Base-by-base conservation (phyloP, 2,888 invertebrate genomes). In the Cacoxenus indagator region DNA sequence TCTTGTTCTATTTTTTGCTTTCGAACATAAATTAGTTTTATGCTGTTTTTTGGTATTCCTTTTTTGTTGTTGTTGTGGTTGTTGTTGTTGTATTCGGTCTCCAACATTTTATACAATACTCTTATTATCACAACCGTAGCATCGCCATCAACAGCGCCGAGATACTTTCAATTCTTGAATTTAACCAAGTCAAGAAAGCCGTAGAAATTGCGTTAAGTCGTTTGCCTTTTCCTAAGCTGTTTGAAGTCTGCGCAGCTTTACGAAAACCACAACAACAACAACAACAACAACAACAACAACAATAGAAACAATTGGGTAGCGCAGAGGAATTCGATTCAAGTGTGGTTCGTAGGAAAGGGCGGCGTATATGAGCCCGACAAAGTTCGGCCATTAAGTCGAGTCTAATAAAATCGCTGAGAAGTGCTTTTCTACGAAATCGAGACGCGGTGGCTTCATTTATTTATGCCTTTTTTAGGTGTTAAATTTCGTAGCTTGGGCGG, bases 11-110 rank as follows among this genome's bases (percentile, higher is more conserved):
- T 77, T 65, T 65, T 55, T 51, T 19, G 64, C 29, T 22, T 51
- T 45, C 66, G 45, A 27, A 70, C 73, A 74, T 82, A 82, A 83
- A 83, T 80, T 83, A 74, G 75, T 75, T 80, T 77, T 76, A 70
- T 67, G 76, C 59, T 73, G 70, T 64, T 67, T 69, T 67, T 71
- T 69, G 2, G 37, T 17, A n/a, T n/a, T n/a, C n/a, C n/a, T n/a
- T n/a, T n/a, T n/a, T n/a, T n/a, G n/a, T n/a, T n/a, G n/a, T n/a
- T n/a, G n/a, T n/a, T n/a, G n/a, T n/a, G n/a, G n/a, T n/a, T n/a
- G n/a, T n/a, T n/a, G n/a, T n/a, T n/a, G n/a, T 57, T 57, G 24
- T 22, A 24, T 17, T 54, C 27, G 8, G 26, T n/a, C 27, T 27
- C 61, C 46, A 64, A 67, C 68, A 65, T 65, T 70, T 73, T 69